Evolutionary conservation across 2,113 vertebrate genomes (phyloP), one percentile per base, ranked within the genome.

Genomic region (Miniopterus natalensis): DNA sequence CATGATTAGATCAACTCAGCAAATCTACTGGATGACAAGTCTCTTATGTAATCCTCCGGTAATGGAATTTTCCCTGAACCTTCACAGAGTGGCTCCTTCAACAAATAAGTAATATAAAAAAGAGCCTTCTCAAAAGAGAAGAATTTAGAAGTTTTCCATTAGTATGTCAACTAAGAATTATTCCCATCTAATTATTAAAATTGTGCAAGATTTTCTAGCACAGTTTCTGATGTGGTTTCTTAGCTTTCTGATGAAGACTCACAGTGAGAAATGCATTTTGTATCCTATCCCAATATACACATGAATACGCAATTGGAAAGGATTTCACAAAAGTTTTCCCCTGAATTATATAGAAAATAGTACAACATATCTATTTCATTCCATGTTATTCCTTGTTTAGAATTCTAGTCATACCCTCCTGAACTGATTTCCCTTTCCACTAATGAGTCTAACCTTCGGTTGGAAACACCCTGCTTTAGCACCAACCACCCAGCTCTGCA

Each of bases 61-160:
- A 81, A 77, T 80, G 53, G 18, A 95, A 92, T 84, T 66, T 94
- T 92, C 65, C 55, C 59, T 49, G 1, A 73, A n/a, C 42, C 75
- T 36, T 77, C 59, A 81, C 25, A 85, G 70, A 79, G 55, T 61
- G n/a, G 53, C 61, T 90, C 89, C 20, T 84, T 92, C 84, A 92
- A 31, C 17, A 97, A 97, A 88, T 40, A 96, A 95, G 49, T 86
- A 95, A 63, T 31, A 78, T 31, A 90, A 90, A 61, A 20, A 73
- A 90, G 18, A 70, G 14, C 4, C n/a, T 81, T 94, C n/a, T 93
- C 13, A 53, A 66, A 89, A 83, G 45, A 94, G 42, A 94, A 65
- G 27, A 71, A 79, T 79, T 87, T 81, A 90, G 36, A 88, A 85
- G 18, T 66, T 81, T 65, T 14, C 31, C 59, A 55, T 53, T 29